A percentile compares a stretch with the other conserved stretches of the same genome.
Conservation (phyloP, 1,140 invertebrate genomes). For the Halesus radiatus region DNA sequence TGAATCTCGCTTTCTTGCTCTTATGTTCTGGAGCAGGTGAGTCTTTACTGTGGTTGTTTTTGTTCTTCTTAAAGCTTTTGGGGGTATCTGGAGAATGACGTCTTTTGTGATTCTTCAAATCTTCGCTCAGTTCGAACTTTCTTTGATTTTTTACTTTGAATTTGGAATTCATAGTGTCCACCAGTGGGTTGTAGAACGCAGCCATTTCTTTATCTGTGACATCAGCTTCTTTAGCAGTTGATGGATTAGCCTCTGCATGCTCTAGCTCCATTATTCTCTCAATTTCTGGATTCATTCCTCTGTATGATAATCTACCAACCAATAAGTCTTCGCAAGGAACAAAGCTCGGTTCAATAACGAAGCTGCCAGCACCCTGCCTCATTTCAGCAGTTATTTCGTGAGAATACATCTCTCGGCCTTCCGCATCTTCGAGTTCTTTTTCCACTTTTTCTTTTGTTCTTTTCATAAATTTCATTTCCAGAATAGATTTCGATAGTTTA, state of each 20-base stretch:
- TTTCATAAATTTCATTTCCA: constrained; percentile 93
- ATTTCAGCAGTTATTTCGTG: constrained; percentile 76
- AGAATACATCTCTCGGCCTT: constrained; percentile 76
- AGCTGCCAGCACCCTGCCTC: constrained; percentile 74
- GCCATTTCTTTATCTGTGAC: constrained; percentile 81
- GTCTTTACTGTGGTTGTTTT: constrained; percentile 27
- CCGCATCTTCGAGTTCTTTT: constrained; percentile 80
- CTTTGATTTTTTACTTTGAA: constrained; percentile 42
- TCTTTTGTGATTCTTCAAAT: constrained; percentile 25
- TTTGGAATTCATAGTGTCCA: constrained; percentile 46
- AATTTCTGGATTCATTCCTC: constrained; percentile 91
- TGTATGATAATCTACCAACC: constrained; percentile 87
- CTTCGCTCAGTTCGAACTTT: not conserved
- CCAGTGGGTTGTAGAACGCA: constrained; percentile 59
- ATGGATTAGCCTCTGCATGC: constrained; percentile 52
- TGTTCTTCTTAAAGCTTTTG: constrained; percentile 21
- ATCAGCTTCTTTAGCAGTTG: constrained; percentile 65
- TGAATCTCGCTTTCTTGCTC: constrained; percentile 43
- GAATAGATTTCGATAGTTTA: constrained; percentile 77
- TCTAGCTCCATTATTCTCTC: constrained; percentile 80
- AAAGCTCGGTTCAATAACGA: constrained; percentile 83
- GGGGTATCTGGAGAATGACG: constrained; percentile 22
- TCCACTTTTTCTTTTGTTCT: constrained; percentile 86
- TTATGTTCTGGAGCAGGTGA: constrained; percentile 13
- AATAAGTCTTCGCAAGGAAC: constrained; percentile 80